Conservation (phyloP, 2,888 invertebrate genomes). For the Machimus rusticus region DNA sequence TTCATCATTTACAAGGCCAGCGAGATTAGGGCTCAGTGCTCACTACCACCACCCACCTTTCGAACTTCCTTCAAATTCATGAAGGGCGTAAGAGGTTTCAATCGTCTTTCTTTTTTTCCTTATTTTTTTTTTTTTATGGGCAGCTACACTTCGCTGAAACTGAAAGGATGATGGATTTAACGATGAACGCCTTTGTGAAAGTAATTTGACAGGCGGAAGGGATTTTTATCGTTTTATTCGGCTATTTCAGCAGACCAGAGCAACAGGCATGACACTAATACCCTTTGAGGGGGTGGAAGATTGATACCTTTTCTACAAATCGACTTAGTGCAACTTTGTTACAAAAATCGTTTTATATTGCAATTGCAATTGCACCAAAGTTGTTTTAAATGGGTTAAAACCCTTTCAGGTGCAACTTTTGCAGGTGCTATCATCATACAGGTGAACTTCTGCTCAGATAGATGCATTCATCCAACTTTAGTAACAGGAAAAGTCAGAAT, state of each 20-base stretch:
- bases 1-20: background rate
- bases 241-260: background rate
- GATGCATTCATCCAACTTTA: background rate
- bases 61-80: background rate
- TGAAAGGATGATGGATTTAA: background rate
- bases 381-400: background rate
- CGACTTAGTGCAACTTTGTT: background rate
- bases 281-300: background rate
- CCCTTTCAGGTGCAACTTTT: background rate
- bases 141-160: background rate
- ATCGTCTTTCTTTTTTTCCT: background rate
- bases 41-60: background rate
- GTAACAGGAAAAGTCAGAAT: too few relatives aligned
- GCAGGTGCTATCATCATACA: background rate
- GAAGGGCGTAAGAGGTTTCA: background rate
- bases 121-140: background rate
- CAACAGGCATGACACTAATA: background rate
- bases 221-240: background rate
- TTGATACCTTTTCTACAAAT: background rate
- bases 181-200: background rate
- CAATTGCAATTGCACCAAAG: background rate
- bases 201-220: background rate
- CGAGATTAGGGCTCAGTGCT: background rate
- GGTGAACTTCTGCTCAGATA: background rate
- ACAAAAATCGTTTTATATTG: background rate